Evolutionary conservation across 2,113 vertebrate genomes (phyloP).

Genomic region (Pelusios castaneus): DNA sequence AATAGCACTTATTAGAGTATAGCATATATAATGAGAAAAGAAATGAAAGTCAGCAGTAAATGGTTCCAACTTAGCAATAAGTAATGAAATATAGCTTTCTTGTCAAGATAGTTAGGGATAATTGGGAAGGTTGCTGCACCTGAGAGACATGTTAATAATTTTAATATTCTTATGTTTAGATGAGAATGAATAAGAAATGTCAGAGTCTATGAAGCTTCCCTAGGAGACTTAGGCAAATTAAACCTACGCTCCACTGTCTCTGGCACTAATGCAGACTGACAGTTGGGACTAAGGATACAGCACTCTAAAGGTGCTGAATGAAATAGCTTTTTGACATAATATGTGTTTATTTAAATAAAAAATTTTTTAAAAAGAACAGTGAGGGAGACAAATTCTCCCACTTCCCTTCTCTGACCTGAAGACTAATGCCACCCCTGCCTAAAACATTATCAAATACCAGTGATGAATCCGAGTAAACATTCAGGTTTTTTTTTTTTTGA

Average conservation of each 20-base stretch:
- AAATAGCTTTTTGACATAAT: not conserved
- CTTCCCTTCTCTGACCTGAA: not conserved
- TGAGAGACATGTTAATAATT: not conserved
- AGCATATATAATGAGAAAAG: not conserved
- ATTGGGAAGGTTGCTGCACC: slow-evolving; percentile 6
- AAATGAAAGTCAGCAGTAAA: not conserved
- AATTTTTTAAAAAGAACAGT: not conserved
- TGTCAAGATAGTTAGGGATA: not conserved
- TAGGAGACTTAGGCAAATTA: not conserved
- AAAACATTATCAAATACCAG: not conserved
- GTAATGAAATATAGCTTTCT: slow-evolving; percentile 4
- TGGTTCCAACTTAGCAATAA: not conserved
- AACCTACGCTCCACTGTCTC: not conserved
- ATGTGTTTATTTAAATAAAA: not conserved
- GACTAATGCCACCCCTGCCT: not conserved
- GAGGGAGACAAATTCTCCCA: not conserved
- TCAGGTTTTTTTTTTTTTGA: not conserved
- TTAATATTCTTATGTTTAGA: not conserved
- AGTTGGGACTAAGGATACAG: not conserved
- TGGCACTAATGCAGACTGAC: not conserved
- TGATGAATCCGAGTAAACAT: not conserved
- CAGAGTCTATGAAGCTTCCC: not conserved
- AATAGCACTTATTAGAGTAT: not conserved
- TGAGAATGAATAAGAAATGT: slow-evolving; percentile 1
- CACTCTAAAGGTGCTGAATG: not conserved